A percentile compares a stretch with the other conserved stretches of the same genome.
Evolutionary conservation across 2,113 vertebrate genomes (phyloP).

Genomic region (Pollachius pollachius): DNA sequence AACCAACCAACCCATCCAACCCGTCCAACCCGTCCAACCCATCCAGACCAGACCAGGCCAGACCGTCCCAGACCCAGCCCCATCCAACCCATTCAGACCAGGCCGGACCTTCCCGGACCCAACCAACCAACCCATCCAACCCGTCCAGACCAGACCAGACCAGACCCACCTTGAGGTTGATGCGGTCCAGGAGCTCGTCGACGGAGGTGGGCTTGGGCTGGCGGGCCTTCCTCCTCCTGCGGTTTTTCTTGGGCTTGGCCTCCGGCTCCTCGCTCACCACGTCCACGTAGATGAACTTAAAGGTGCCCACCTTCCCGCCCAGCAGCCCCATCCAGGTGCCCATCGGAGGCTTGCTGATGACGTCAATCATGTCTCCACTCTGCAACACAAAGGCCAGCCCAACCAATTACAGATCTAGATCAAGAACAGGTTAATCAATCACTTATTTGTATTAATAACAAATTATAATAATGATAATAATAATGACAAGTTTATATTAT

Average conservation of each 20-base stretch:
- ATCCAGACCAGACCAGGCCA: too few species aligned
- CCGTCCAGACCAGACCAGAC: too few species aligned
- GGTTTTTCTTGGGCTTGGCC: slow-evolving; percentile 84
- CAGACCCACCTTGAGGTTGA: slow-evolving; percentile 85
- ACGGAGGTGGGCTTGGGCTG: slow-evolving; percentile 92
- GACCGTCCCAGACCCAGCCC: too few species aligned
- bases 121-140: too few species aligned
- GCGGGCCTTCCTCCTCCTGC: slow-evolving; percentile 81
- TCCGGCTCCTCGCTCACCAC: slow-evolving; percentile 84
- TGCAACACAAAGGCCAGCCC: slow-evolving; percentile 44
- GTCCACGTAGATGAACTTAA: slow-evolving; percentile 98
- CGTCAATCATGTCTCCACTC: slow-evolving; percentile 94
- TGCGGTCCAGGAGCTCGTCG: slow-evolving; percentile 92
- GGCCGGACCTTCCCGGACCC: too few species aligned
- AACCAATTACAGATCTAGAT: background rate
- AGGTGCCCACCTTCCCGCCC: slow-evolving; percentile 94
- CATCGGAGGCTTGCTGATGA: slow-evolving; percentile 98
- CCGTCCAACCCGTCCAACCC: too few species aligned
- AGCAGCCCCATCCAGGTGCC: slow-evolving; percentile 98
- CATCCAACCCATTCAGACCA: too few species aligned
- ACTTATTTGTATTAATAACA: too few species aligned
- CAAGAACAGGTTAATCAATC: too few species aligned
- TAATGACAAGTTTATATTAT: too few species aligned
- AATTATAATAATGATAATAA: too few species aligned
- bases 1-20: too few species aligned